These are phyloP conservation scores for Drosophila barbarae DNA, from an alignment of 2,888 invertebrate genomes.

Conservation along the genomic window DNA sequence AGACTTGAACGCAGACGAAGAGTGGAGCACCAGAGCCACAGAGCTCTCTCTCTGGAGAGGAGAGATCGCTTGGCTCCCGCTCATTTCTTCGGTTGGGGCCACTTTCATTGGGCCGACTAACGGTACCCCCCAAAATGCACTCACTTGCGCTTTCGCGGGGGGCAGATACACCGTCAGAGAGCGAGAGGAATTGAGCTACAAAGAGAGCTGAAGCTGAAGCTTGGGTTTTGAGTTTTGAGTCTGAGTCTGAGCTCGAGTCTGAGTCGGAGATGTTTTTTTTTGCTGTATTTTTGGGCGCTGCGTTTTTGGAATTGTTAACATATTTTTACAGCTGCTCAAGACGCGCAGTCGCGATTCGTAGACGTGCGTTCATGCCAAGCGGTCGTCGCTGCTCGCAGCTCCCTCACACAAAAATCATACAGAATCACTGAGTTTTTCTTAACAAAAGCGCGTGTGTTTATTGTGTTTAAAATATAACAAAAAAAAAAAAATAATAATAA, in stretches of 20 bases:
- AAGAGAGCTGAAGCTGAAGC: slow-evolving; percentile 10
- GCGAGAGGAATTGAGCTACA: background rate
- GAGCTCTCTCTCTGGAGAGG: background rate
- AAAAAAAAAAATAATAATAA: background rate
- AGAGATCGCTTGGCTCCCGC: slow-evolving; percentile 1
- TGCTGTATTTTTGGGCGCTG: slow-evolving; percentile 59
- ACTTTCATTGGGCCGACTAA: slow-evolving; percentile 62
- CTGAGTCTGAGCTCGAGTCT: slow-evolving; percentile 28
- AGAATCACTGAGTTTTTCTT: background rate
- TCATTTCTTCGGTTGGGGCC: slow-evolving; percentile 7
- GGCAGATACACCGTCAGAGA: background rate
- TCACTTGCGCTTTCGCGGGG: slow-evolving; percentile 45
- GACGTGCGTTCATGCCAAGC: slow-evolving; percentile 74
- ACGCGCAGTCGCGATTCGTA: slow-evolving; percentile 78
- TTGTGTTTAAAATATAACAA: slow-evolving; percentile 6
- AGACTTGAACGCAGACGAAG: slow-evolving; percentile 10
- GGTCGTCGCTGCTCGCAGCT: slow-evolving; percentile 70
- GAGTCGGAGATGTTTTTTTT: slow-evolving; percentile 18
- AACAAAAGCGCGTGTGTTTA: slow-evolving; percentile 29
- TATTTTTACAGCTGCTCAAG: slow-evolving; percentile 77
- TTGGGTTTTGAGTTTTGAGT: slow-evolving; percentile 5
- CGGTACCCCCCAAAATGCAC: slow-evolving; percentile 51
- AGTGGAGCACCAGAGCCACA: background rate
- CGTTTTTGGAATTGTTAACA: slow-evolving; percentile 75
- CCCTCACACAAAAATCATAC: slow-evolving; percentile 26